phyloP scores from a whole-genome alignment of 2,113 vertebrate genomes.

The Istiophorus platypterus region DNA sequence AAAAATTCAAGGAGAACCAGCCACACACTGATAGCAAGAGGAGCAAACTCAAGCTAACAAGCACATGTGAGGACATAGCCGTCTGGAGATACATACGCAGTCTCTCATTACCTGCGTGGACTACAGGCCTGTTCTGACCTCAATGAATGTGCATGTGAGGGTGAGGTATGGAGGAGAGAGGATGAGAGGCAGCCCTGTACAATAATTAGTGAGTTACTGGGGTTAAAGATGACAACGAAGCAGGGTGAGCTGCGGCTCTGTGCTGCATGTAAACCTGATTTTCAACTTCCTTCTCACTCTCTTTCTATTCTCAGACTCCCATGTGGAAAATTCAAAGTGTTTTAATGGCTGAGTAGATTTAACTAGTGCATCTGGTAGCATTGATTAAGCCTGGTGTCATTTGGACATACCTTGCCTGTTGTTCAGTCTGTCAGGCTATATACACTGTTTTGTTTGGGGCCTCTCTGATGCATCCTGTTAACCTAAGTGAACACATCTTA shows the following conservation, averaged over 20 bases:
- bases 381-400: background rate
- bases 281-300: slow-evolving; percentile 44
- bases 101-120: slow-evolving; percentile 69
- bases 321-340: slow-evolving; percentile 39
- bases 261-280: slow-evolving; percentile 56
- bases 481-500: background rate
- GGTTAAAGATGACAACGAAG: slow-evolving; percentile 58
- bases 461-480: background rate
- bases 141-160: slow-evolving; percentile 12
- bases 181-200: slow-evolving; percentile 32
- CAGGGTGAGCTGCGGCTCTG: slow-evolving; percentile 31
- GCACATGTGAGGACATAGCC: slow-evolving; percentile 13
- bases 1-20: slow-evolving; percentile 15
- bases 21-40: slow-evolving; percentile 52
- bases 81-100: slow-evolving; percentile 12
- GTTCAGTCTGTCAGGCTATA: slow-evolving; percentile 1
- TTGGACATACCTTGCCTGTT: background rate
- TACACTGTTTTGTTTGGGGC: background rate
- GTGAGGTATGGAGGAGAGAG: background rate
- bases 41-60: slow-evolving; percentile 26
- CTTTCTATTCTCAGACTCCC: slow-evolving; percentile 51
- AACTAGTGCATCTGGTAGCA: slow-evolving; percentile 27
- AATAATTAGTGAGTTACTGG: slow-evolving; percentile 63
- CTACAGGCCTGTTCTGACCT: slow-evolving; percentile 57
- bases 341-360: slow-evolving; percentile 4